These are phyloP conservation scores for Dendroctonus ponderosae DNA, from an alignment of 1,140 invertebrate genomes.

Conservation along the genomic window DNA sequence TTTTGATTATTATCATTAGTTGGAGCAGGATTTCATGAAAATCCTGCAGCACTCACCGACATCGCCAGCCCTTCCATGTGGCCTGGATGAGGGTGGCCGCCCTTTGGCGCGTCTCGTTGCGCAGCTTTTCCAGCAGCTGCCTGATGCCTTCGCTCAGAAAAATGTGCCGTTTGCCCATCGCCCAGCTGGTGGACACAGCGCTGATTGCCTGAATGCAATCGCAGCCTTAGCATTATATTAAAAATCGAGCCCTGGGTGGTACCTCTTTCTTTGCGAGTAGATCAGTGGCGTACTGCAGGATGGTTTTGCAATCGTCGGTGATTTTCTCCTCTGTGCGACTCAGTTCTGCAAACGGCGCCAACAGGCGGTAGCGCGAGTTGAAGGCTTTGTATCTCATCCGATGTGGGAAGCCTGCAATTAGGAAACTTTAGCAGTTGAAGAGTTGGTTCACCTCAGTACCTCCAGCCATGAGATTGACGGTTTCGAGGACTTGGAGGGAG, in stretches of 20 bases:
- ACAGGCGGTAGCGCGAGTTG: slow-evolving; percentile 76
- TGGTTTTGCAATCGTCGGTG: slow-evolving; percentile 75
- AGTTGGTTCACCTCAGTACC: slow-evolving; percentile 40
- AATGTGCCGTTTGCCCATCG: slow-evolving; percentile 88
- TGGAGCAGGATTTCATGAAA: neutral
- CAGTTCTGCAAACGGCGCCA: slow-evolving; percentile 74
- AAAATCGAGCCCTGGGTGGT: neutral
- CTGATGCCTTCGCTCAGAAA: slow-evolving; percentile 92
- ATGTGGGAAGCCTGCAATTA: slow-evolving; percentile 75
- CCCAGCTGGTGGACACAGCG: slow-evolving; percentile 75
- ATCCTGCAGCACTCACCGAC: slow-evolving; percentile 38
- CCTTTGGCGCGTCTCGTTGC: slow-evolving; percentile 71
- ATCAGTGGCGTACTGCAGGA: slow-evolving; percentile 64
- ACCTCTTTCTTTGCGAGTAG: slow-evolving; percentile 44
- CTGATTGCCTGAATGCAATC: slow-evolving; percentile 49
- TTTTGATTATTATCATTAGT: neutral
- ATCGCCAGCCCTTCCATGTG: slow-evolving; percentile 77
- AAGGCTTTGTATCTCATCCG: slow-evolving; percentile 95
- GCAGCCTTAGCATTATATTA: neutral
- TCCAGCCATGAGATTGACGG: slow-evolving; percentile 90
- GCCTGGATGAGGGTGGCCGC: slow-evolving; percentile 78
- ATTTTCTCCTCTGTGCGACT: slow-evolving; percentile 77
- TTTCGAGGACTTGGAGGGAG: slow-evolving; percentile 90
- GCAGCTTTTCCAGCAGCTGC: slow-evolving; percentile 80
- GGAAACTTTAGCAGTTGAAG: neutral